Percentiles rank a stretch among this genome's conserved stretches.
phyloP scores from a whole-genome alignment of 2,797 vertebrate genomes.

The Poecilia wingei region DNA sequence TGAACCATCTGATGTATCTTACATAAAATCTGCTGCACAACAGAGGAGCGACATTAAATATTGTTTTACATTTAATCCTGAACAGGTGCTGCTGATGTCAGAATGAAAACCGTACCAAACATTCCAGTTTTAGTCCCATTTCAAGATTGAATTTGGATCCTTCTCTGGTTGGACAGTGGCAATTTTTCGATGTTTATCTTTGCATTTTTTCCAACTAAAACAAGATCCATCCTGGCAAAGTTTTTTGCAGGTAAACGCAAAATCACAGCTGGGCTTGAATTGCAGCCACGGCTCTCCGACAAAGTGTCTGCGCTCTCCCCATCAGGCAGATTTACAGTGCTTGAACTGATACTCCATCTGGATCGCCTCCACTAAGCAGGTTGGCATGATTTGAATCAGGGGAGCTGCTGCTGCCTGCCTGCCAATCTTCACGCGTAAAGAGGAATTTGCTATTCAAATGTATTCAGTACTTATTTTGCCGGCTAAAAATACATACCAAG shows the following conservation, averaged over 20 bases:
- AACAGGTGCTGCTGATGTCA: not conserved
- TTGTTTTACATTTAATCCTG: not conserved
- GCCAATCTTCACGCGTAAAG: slow-evolving; percentile 52
- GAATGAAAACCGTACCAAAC: not conserved
- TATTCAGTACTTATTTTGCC: slow-evolving; percentile 52
- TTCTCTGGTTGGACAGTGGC: not conserved
- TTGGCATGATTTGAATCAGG: slow-evolving; percentile 70
- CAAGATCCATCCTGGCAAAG: not conserved
- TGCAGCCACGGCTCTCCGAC: slow-evolving; percentile 21
- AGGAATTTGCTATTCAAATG: slow-evolving; percentile 59
- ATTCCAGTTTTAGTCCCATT: not conserved
- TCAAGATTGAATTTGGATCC: not conserved
- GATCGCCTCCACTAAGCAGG: slow-evolving; percentile 73
- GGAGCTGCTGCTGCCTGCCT: slow-evolving; percentile 46
- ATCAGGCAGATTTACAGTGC: slow-evolving; percentile 67
- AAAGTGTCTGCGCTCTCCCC: slow-evolving; percentile 49
- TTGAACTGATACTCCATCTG: slow-evolving; percentile 70
- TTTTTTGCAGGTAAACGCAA: slow-evolving; percentile 42
- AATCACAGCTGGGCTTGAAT: slow-evolving; percentile 51
- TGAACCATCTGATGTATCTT: too few relatives aligned
- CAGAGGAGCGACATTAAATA: not conserved
- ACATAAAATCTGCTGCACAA: not conserved
- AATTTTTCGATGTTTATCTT: not conserved
- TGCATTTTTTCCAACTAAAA: not conserved
- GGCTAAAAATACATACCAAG: slow-evolving; percentile 42